Percentiles rank a stretch among this genome's conserved stretches.
Evolutionary conservation across 2,797 vertebrate genomes (phyloP).

Genomic region (Ceryle rudis): DNA sequence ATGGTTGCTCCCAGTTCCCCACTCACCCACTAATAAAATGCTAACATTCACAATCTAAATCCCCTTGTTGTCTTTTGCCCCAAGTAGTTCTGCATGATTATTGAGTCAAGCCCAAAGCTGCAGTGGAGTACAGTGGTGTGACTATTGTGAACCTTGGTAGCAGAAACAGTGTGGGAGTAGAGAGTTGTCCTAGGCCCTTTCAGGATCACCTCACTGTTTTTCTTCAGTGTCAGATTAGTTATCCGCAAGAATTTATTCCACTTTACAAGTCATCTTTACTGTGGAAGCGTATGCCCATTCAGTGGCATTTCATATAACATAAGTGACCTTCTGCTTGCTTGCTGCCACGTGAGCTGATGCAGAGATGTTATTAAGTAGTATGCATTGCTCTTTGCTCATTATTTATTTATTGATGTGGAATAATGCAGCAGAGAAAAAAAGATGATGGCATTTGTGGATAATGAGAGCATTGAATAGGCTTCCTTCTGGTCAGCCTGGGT

Average conservation of each 20-base stretch:
- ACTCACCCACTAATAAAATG: neutral
- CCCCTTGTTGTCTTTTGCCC: neutral
- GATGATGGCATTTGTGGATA: neutral
- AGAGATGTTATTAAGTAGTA: neutral
- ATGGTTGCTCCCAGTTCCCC: neutral
- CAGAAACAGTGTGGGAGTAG: neutral
- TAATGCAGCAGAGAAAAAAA: neutral
- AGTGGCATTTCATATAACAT: neutral
- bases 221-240: neutral
- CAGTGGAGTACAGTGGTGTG: neutral
- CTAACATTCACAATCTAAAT: neutral
- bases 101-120: neutral
- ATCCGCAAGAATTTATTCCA: neutral
- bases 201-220: neutral
- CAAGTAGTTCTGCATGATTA: neutral
- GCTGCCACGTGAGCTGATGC: neutral
- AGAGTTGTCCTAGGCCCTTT: neutral
- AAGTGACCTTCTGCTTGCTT: neutral
- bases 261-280: neutral
- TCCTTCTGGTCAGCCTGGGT: neutral
- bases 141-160: neutral
- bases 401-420: conserved; percentile 12
- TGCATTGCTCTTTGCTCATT: neutral
- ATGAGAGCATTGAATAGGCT: neutral
- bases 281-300: neutral